Evolutionary conservation across 2,888 invertebrate genomes (phyloP), one percentile per base, ranked within the genome.

Genomic region (Balanococcus diminutus): DNA sequence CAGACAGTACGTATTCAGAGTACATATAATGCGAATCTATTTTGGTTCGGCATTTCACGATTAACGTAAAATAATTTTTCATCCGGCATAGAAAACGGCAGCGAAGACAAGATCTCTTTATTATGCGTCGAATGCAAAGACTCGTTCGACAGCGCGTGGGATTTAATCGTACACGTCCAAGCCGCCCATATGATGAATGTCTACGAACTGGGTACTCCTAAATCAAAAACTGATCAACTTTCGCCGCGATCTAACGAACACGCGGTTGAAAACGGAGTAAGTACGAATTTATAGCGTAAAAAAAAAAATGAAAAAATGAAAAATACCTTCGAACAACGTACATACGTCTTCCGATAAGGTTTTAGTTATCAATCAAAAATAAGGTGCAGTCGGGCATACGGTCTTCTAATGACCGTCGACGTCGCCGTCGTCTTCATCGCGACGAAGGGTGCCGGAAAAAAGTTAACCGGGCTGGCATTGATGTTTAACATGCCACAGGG

Each of bases 141-240:
- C 88, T 91, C 92, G 86, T 93, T 93, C 89, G 91, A 91, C 87
- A 92, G 92, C 86, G 93, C 93, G 75, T 93, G 93, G 93, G 93
- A 93, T 89, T 90, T 93, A 87, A 93, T 93, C 93, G 93, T 93
- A 22, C 93, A 93, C 89, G 93, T 93, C 86, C 93, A 93, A 89
- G 92, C 93, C 6, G 92, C 93, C 42, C 93, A 93, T 89, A 93
- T 93, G 92, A 90, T 93, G 89, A 93, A 93, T 90, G 93, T 93
- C 88, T 93, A 93, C 90, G 92, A 93, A 90, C 90, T 93, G 88
- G 92, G 92, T 82, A 89, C 89, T 81, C 87, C 88, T 2, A 88
- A 88, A 75, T 67, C 67, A 67, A 84, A 75, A 72, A 75, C n/a
- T 75, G 87, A 84, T 84, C 87, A 86, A 87, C 86, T 72, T 84